phyloP scores from a whole-genome alignment of 2,113 vertebrate species.

The Nicator chloris region DNA sequence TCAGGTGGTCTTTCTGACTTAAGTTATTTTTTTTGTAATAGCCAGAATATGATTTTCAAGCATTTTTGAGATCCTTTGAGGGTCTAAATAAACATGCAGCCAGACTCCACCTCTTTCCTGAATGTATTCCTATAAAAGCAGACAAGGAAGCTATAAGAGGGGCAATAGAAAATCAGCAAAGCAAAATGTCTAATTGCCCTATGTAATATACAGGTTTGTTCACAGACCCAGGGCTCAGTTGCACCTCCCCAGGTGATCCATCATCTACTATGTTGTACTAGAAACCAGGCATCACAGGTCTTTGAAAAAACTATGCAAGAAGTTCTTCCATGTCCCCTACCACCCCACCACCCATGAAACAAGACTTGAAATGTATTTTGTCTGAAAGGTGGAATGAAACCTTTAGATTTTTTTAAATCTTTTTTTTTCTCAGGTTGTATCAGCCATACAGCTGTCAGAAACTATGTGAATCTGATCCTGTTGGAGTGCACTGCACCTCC shows the following conservation, averaged over 20 bases:
- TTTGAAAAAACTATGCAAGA: neutral
- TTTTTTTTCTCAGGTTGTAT: neutral
- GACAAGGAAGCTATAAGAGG: neutral
- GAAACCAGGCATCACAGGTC: neutral
- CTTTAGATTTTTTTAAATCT: neutral
- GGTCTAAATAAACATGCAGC: neutral
- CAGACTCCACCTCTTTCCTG: neutral
- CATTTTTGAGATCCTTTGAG: neutral
- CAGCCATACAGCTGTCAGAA: neutral
- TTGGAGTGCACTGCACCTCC: neutral
- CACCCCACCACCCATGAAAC: neutral
- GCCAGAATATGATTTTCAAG: neutral
- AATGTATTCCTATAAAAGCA: neutral
- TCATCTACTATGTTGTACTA: neutral
- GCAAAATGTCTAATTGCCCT: neutral
- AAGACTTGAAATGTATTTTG: neutral
- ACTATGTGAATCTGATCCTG: neutral
- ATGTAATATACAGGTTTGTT: neutral
- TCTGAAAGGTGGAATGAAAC: neutral
- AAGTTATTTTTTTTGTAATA: neutral
- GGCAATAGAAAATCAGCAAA: neutral
- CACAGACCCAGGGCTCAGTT: neutral
- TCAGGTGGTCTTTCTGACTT: neutral
- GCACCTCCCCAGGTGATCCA: neutral
- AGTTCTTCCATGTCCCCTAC: neutral